Evolutionary conservation across 2,797 vertebrate genomes (phyloP).

Genomic region (Podargus strigoides): DNA sequence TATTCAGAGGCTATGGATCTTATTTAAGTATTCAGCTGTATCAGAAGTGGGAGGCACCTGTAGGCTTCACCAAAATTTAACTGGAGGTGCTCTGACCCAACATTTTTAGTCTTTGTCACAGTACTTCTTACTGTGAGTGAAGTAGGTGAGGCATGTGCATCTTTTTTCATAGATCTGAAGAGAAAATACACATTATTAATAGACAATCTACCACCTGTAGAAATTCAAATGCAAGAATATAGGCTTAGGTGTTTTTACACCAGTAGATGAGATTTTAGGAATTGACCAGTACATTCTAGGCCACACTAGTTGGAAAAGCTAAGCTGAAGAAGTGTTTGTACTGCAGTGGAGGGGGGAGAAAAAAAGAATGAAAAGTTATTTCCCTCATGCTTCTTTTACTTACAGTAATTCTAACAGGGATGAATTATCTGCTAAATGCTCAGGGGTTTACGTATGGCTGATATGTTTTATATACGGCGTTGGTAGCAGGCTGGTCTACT

Average conservation of each 20-base stretch:
- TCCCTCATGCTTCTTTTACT: not conserved
- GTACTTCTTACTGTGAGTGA: not conserved
- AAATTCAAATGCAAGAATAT: not conserved
- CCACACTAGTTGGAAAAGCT: not conserved
- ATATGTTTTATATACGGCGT: not conserved
- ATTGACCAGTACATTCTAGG: not conserved
- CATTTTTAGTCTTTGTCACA: not conserved
- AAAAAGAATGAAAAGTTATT: not conserved
- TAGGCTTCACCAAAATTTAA: not conserved
- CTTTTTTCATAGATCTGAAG: not conserved
- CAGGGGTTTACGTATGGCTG: not conserved
- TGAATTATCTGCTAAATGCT: not conserved
- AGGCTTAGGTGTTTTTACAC: not conserved
- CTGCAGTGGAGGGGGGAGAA: not conserved
- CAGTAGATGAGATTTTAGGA: not conserved
- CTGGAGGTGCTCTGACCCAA: not conserved
- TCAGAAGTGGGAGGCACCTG: not conserved
- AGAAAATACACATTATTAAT: not conserved
- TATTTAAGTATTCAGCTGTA: not conserved
- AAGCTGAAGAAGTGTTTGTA: not conserved
- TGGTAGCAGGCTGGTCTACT: not conserved
- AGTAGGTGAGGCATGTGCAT: not conserved
- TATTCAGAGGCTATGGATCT: fast-evolving
- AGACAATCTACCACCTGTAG: not conserved
- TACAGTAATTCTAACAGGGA: not conserved